Evolutionary conservation across 2,797 vertebrate species (phyloP), one percentile per base, ranked within the genome.

Genomic region (Tapera naevia): DNA sequence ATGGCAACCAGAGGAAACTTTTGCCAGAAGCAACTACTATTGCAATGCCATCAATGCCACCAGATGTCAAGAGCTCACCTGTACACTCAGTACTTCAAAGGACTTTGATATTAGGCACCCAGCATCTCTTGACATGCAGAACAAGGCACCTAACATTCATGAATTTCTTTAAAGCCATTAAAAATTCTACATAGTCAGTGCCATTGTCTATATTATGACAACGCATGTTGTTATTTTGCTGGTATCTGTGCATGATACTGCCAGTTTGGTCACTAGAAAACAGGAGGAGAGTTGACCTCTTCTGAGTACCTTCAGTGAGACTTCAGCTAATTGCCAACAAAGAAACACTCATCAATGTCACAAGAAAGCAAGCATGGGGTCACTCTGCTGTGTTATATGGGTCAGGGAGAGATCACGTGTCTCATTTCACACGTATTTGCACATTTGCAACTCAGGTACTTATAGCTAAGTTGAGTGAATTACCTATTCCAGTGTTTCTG

Each of bases 301-400:
- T 79, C n/a, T 18, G 33, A 72, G 39, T 21, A 46, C 16, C 19
- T 75, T 65, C n/a, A 45, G 35, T 23, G 32, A 73, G 25, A 0
- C 0, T 50, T 71, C 17, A 22, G 67, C 41, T 64, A 41, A 28
- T 9, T 19, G 24, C 25, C 78, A 58, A 15, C 0, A 1, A 32
- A 82, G 25, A 82, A 92, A 61, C 43, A 28, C 48, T 32, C 33
- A 64, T 66, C 27, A 48, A 37, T 9, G 35, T 15, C 39, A 50
- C 13, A 54, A 54, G 53, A 33, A 82, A 87, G 35, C 18, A 53
- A 88, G 28, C 39, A 39, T 0, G 0, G 24, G 35, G 11, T 60
- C 33, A 37, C 41, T 78, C 45, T 53, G 48, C 46, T 66, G 10
- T 24, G 27, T 65, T 54, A 6, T 54, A 46, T 50, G 51, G 39